Percentiles rank a stretch among this genome's conserved stretches.
Evolutionary conservation across 2,888 invertebrate species (phyloP).

Genomic region (Pemphredon lugubris): DNA sequence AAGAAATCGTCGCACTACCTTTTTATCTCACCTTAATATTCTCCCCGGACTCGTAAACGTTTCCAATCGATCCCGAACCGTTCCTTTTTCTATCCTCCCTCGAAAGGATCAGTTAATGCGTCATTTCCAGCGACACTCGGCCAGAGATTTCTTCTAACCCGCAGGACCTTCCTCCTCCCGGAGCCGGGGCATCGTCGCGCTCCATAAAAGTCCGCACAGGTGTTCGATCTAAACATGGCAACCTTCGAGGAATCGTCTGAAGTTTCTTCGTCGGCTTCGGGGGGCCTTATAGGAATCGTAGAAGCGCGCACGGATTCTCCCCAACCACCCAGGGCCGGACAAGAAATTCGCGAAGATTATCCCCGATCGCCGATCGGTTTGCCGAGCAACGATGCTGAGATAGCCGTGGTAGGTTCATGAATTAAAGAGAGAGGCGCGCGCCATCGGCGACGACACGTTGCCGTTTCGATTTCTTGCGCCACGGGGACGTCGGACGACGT

Average conservation of each 20-base stretch:
- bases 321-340: conserved; percentile 33
- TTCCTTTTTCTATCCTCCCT: no score
- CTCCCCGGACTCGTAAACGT: no score
- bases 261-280: conserved; percentile 61
- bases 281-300: conserved; percentile 65
- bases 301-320: conserved; percentile 38
- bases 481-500: no score
- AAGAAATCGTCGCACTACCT: no score
- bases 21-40: no score
- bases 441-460: conserved; percentile 71
- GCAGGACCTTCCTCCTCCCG: conserved; percentile 20
- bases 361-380: conserved; percentile 40
- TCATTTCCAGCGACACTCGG: conserved; percentile 56
- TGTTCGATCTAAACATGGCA: conserved; percentile 73
- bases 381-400: conserved; percentile 30
- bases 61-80: no score
- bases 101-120: conserved; percentile 55
- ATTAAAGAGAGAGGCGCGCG: conserved; percentile 73
- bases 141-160: conserved; percentile 41
- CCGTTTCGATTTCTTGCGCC: conserved; percentile 64
- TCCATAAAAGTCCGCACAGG: conserved; percentile 73
- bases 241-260: conserved; percentile 68
- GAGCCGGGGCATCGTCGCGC: conserved; percentile 38
- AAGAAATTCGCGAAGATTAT: conserved; percentile 57
- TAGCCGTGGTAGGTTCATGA: conserved; percentile 67